Percentiles rank a stretch among this genome's conserved stretches.
Conservation (phyloP, 2,797 vertebrate genomes). For the Cetoscarus ocellatus region DNA sequence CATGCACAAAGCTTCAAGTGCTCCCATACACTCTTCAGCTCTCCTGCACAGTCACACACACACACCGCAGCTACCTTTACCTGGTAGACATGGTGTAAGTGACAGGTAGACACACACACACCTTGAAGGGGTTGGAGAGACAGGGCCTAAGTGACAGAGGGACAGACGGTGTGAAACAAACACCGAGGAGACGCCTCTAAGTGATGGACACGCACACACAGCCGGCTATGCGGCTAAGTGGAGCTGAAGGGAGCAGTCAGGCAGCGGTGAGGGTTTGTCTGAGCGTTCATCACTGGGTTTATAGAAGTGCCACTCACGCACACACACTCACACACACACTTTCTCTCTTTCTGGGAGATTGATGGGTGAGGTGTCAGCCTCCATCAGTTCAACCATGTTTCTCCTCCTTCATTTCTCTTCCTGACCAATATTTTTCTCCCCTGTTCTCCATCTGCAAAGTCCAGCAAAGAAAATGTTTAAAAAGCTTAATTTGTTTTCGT, state of each 20-base stretch:
- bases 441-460: conserved; percentile 15
- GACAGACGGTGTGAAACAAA: conserved; percentile 78
- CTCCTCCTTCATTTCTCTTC: conserved; percentile 16
- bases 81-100: conserved; percentile 63
- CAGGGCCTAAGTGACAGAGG: conserved; percentile 76
- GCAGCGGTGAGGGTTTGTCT: conserved; percentile 94
- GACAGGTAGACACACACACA: conserved; percentile 65
- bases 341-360: conserved; percentile 46
- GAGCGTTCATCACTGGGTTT: conserved; percentile 96
- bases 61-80: conserved; percentile 42
- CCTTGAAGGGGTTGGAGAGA: conserved; percentile 60
- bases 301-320: conserved; percentile 95
- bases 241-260: conserved; percentile 94
- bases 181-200: conserved; percentile 68
- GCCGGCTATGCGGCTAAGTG: conserved; percentile 84
- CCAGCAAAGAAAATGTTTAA: no score
- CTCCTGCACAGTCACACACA: conserved; percentile 24
- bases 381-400: conserved; percentile 81
- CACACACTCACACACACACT: conserved; percentile 32
- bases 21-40: conserved; percentile 36
- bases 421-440: conserved; percentile 22
- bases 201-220: conserved; percentile 67
- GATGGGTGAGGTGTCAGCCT: conserved; percentile 60
- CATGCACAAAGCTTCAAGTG: conserved; percentile 30
- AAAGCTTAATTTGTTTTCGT: no score